phyloP scores from a whole-genome alignment of 2,797 vertebrate species.

The Scyliorhinus canicula region DNA sequence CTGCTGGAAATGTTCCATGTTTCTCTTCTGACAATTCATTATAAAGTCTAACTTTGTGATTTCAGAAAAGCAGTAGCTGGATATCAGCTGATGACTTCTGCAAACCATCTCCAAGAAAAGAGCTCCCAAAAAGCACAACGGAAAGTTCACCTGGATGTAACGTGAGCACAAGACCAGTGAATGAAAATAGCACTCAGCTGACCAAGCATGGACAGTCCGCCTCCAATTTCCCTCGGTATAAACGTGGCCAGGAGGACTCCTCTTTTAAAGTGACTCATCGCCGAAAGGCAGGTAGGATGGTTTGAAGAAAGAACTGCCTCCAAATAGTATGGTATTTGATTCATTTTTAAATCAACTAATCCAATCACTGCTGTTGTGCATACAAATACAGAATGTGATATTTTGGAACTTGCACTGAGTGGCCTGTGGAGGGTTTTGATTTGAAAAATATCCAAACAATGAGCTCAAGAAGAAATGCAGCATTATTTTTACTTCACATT shows the following conservation, averaged over 20 bases:
- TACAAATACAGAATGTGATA: neutral
- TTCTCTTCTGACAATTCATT: neutral
- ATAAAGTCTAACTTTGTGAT: neutral
- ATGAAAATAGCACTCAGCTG: slow-evolving; percentile 24
- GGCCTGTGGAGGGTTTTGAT: neutral
- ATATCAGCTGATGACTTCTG: slow-evolving; percentile 91
- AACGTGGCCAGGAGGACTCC: slow-evolving; percentile 45
- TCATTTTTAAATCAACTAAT: neutral
- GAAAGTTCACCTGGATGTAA: neutral
- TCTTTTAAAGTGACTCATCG: slow-evolving; percentile 75
- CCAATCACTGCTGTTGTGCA: neutral
- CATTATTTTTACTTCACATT: neutral
- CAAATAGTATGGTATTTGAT: neutral
- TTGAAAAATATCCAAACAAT: neutral
- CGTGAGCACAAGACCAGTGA: slow-evolving; percentile 39
- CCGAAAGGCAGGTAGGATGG: slow-evolving; percentile 73
- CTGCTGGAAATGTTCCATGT: neutral
- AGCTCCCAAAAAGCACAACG: slow-evolving; percentile 44
- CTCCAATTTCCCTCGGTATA: neutral
- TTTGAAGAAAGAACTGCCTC: neutral
- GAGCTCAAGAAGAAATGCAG: neutral
- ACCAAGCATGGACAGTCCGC: too few relatives aligned
- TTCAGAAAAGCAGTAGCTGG: slow-evolving; percentile 75
- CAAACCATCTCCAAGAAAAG: slow-evolving; percentile 59
- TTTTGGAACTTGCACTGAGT: neutral